Conservation (phyloP, 2,113 vertebrate genomes). For the Pygoscelis adeliae region DNA sequence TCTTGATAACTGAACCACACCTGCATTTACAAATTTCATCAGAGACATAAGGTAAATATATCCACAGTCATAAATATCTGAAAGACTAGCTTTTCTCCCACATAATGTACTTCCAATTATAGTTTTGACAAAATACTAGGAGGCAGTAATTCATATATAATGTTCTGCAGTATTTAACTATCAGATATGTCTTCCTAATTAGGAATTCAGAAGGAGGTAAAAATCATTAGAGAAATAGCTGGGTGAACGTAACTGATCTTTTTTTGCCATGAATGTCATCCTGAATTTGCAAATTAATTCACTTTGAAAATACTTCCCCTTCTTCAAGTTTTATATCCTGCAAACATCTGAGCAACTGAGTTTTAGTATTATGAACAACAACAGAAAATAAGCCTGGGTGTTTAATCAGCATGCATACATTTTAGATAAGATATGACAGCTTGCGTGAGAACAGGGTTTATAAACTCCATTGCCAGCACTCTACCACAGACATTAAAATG, state of each 20-base stretch:
- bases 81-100: background rate
- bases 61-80: background rate
- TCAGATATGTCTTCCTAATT: slow-evolving; percentile 1
- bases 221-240: background rate
- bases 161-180: background rate
- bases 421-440: background rate
- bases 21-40: background rate
- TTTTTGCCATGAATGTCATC: background rate
- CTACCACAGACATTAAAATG: background rate
- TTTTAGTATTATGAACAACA: background rate
- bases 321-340: background rate
- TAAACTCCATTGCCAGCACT: background rate
- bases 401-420: background rate
- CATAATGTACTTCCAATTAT: background rate
- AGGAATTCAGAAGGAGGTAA: slow-evolving; percentile 5
- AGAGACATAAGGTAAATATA: background rate
- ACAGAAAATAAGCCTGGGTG: background rate
- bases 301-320: background rate
- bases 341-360: background rate
- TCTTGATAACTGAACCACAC: background rate
- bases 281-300: background rate
- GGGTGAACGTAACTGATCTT: background rate
- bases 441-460: background rate
- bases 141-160: background rate
- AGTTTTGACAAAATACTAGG: slow-evolving; percentile 5